Conservation (phyloP, 1,140 invertebrate species). For the Phymastichus coffea region DNA sequence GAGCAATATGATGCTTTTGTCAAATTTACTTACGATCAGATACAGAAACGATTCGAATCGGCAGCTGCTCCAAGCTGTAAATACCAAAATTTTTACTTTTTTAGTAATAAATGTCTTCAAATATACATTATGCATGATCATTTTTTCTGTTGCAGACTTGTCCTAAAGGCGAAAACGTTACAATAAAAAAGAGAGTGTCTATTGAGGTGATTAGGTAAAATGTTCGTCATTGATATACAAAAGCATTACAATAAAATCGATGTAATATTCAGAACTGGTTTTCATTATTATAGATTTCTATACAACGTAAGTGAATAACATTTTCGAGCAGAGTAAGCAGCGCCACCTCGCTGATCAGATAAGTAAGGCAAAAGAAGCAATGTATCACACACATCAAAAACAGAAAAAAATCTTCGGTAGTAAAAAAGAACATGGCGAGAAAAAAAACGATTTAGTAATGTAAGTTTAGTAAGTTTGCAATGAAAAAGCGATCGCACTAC, state of each 20-base stretch:
- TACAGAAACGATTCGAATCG: slow-evolving; percentile 81
- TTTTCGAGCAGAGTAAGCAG: slow-evolving; percentile 28
- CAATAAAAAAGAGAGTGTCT: slow-evolving; percentile 47
- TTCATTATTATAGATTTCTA: slow-evolving; percentile 40
- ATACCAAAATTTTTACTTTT: slow-evolving; percentile 48
- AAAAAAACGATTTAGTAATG: slow-evolving; percentile 41
- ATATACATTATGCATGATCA: background rate
- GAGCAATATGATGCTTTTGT: slow-evolving; percentile 98
- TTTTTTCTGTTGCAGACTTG: slow-evolving; percentile 20
- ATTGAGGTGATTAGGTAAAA: slow-evolving; percentile 52
- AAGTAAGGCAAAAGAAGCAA: slow-evolving; percentile 26
- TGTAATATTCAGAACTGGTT: too few species aligned
- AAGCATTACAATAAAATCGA: background rate
- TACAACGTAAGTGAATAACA: slow-evolving; percentile 40
- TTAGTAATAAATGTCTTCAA: background rate
- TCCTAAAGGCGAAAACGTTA: slow-evolving; percentile 44
- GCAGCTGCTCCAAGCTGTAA: slow-evolving; percentile 68
- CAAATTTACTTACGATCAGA: slow-evolving; percentile 96
- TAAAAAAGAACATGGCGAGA: slow-evolving; percentile 26
- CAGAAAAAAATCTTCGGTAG: slow-evolving; percentile 27
- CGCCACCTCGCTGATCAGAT: slow-evolving; percentile 17
- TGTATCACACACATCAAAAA: slow-evolving; percentile 18
- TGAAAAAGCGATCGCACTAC: slow-evolving; percentile 39
- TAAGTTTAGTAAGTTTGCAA: slow-evolving; percentile 49
- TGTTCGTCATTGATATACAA: slow-evolving; percentile 7